Base-by-base conservation (phyloP, 64 coral and sea anemone genomes). In the Dendrophyllia cribrosa region DNA sequence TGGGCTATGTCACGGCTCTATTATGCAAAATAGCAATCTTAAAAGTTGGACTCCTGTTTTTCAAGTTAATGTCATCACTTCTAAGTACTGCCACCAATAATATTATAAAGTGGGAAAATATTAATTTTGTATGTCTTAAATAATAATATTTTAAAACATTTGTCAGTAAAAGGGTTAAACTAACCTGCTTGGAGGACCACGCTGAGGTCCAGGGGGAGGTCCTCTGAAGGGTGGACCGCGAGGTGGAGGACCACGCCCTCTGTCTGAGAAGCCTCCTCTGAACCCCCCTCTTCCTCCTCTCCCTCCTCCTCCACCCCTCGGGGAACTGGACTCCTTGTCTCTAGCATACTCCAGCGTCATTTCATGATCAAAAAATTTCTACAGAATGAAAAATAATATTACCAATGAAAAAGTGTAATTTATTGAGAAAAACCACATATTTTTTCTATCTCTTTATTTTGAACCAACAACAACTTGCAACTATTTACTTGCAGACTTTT, bases 271-370 rank as follows among this genome's bases (percentile, higher is more conserved):
- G 43, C 76, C 76, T 83, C 89, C 78, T 51, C 77, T 44, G 1
- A 72, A 58, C 3, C 89, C 89, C 11, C 71, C 78, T 20, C 89
- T 51, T 49, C 90, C 90, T 78, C 91, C 81, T 21, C 83, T 44
- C 12, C 90, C 91, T 23, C 89, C 59, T 8, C 82, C 91, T 16
- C 89, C 59, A 9, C 89, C 58, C 12, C 70, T 75, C 58, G 70
- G 72, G 7, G 76, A 21, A 21, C 66, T 12, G 4, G 91, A 92
- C n/a, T 86, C 82, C 44, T 92, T 92, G 25, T 92, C 91, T 76
- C 75, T 83, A n/a, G 91, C 91, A 78, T 92, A 92, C 48, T 92
- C 91, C 16, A 92, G 23, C 0, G 83, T 92, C 43, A 92, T 73
- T 51, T 74, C 71, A 58, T 84, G 71, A 9, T 77, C 23, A 34